Conservation (phyloP, 2,113 vertebrate species). For the Todiramphus saurophagus region DNA sequence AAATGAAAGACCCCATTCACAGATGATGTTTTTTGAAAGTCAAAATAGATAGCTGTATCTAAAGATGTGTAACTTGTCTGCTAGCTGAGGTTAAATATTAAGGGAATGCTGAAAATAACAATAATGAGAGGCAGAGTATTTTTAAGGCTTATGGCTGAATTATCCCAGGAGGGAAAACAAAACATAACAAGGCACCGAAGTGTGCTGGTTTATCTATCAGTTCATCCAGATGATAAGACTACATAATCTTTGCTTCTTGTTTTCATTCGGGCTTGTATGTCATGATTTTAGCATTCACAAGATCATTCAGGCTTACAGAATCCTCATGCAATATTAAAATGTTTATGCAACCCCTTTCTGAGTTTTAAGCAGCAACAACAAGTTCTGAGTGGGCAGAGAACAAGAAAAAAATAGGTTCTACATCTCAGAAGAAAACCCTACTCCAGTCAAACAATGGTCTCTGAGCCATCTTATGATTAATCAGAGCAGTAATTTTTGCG, state of each 20-base stretch:
- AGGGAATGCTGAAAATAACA: not conserved
- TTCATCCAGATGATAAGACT: slow-evolving; percentile 28
- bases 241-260: slow-evolving; percentile 29
- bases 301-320: slow-evolving; percentile 76
- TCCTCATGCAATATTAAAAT: slow-evolving; percentile 81
- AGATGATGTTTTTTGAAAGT: not conserved
- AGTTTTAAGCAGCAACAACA: slow-evolving; percentile 67
- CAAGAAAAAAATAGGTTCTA: slow-evolving; percentile 61
- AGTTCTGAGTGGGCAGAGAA: slow-evolving; percentile 50
- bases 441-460: slow-evolving; percentile 11
- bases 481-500: slow-evolving; percentile 23
- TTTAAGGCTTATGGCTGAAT: slow-evolving; percentile 25
- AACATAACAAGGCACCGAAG: slow-evolving; percentile 48
- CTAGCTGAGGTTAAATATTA: not conserved
- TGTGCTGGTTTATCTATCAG: slow-evolving; percentile 6
- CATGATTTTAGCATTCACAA: slow-evolving; percentile 69
- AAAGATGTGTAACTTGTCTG: not conserved
- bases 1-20: not conserved
- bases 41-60: not conserved
- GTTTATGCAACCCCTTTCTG: slow-evolving; percentile 74
- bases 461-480: slow-evolving; percentile 52
- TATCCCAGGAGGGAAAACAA: slow-evolving; percentile 24
- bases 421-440: slow-evolving; percentile 54
- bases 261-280: slow-evolving; percentile 54
- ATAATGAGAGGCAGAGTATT: not conserved